Conservation (phyloP, 2,888 invertebrate species). For the Drymonia ruficornis region DNA sequence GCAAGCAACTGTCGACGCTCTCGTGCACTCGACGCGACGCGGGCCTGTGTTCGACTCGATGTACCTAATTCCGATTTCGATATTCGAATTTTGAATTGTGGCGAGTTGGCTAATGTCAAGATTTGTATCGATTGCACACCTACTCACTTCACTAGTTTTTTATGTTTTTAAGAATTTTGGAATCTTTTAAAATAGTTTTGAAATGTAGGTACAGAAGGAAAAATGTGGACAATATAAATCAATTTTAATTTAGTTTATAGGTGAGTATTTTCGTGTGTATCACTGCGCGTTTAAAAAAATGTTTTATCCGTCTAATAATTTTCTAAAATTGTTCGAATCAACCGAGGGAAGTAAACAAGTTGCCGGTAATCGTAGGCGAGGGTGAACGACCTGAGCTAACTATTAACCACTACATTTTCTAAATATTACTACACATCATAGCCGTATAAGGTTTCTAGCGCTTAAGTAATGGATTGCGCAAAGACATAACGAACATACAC, state of each 20-base stretch:
- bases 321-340: slow-evolving; percentile 4
- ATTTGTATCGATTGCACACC: neutral
- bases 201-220: too few relatives aligned
- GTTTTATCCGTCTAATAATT: too few relatives aligned
- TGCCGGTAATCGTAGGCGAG: slow-evolving; percentile 4
- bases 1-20: slow-evolving; percentile 48
- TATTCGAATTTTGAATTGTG: slow-evolving; percentile 3
- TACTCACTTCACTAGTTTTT: neutral
- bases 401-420: neutral
- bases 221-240: too few relatives aligned
- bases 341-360: slow-evolving; percentile 3
- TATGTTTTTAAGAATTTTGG: too few relatives aligned
- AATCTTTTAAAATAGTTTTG: too few relatives aligned
- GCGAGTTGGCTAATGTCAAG: neutral
- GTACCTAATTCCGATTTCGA: slow-evolving; percentile 5
- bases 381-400: slow-evolving; percentile 5
- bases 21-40: slow-evolving; percentile 22
- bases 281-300: too few relatives aligned
- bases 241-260: too few relatives aligned
- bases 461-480: neutral
- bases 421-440: neutral
- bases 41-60: slow-evolving; percentile 25
- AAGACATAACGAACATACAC: too few relatives aligned
- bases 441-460: neutral
- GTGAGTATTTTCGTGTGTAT: too few relatives aligned